Evolutionary conservation across 1,140 invertebrate genomes (phyloP).

Genomic region (Acyrthosiphon pisum): DNA sequence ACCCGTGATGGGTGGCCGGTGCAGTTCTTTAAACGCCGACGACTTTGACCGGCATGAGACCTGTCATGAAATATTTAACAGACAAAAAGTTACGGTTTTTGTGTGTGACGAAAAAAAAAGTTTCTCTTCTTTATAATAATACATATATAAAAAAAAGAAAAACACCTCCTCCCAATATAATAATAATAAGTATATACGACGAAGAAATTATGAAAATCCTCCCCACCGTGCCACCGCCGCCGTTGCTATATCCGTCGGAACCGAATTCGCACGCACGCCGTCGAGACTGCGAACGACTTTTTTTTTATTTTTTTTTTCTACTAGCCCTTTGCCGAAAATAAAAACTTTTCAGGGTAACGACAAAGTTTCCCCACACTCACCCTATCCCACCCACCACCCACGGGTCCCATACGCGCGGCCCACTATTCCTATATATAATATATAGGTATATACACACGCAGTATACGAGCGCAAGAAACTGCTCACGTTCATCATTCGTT

Average conservation of each 20-base stretch:
- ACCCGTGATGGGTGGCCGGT: not conserved
- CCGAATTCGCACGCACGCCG: slow-evolving; percentile 48
- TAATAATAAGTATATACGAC: slow-evolving; percentile 40
- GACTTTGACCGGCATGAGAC: slow-evolving; percentile 45
- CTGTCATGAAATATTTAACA: slow-evolving; percentile 57
- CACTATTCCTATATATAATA: not conserved
- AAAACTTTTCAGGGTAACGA: slow-evolving; percentile 52
- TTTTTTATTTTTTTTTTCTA: not conserved
- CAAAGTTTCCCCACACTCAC: slow-evolving; percentile 40
- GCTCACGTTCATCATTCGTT: slow-evolving; percentile 55
- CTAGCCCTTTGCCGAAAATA: slow-evolving; percentile 45
- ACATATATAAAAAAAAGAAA: slow-evolving; percentile 12
- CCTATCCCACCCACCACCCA: not conserved
- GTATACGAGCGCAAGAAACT: not conserved
- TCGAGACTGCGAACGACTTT: not conserved
- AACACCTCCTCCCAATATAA: slow-evolving; percentile 37
- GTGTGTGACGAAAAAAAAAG: slow-evolving; percentile 21
- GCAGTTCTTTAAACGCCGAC: not conserved
- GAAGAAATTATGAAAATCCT: slow-evolving; percentile 55
- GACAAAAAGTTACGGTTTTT: slow-evolving; percentile 35
- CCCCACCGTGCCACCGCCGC: not conserved
- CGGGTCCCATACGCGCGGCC: not conserved
- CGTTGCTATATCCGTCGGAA: not conserved
- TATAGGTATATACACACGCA: not conserved
- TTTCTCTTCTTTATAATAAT: not conserved